phyloP scores from a whole-genome alignment of 2,113 vertebrate genomes.

The Notiomystis cincta region DNA sequence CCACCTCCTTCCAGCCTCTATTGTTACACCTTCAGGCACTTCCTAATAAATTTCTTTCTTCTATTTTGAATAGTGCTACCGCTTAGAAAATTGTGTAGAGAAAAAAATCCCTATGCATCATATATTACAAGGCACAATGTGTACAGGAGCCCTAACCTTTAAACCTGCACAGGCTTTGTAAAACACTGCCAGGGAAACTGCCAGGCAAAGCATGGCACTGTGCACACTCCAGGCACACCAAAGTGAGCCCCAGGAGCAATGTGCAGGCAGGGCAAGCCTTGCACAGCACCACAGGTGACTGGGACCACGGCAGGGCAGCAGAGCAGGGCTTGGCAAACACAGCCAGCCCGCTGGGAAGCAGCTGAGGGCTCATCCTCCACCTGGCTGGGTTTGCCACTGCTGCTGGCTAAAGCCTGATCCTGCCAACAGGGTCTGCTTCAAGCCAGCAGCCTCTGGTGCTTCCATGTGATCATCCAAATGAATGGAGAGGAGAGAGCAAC shows the following conservation, averaged over 20 bases:
- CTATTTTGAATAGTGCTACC: not conserved
- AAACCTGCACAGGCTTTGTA: not conserved
- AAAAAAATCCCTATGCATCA: not conserved
- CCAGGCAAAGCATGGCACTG: accelerated
- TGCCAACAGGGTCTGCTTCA: not conserved
- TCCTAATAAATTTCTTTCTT: not conserved
- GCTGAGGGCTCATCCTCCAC: not conserved
- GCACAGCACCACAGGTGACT: accelerated
- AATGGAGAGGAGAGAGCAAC: not conserved
- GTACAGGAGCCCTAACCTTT: not conserved
- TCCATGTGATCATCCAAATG: not conserved
- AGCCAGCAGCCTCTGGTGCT: not conserved
- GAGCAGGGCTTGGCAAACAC: not conserved
- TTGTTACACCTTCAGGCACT: not conserved
- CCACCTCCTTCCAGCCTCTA: not conserved
- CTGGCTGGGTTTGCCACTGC: not conserved
- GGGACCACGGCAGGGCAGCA: not conserved
- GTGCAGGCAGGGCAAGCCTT: accelerated
- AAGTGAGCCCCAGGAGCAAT: not conserved
- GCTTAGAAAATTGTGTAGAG: not conserved
- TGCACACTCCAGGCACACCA: not conserved
- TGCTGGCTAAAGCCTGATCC: not conserved
- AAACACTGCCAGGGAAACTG: not conserved
- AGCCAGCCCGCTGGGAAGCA: not conserved
- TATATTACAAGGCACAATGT: not conserved